Percentiles rank a stretch among this genome's conserved stretches.
These are phyloP conservation scores for Callosobruchus maculatus DNA, from an alignment of 2,888 invertebrate species.

Conservation along the genomic window DNA sequence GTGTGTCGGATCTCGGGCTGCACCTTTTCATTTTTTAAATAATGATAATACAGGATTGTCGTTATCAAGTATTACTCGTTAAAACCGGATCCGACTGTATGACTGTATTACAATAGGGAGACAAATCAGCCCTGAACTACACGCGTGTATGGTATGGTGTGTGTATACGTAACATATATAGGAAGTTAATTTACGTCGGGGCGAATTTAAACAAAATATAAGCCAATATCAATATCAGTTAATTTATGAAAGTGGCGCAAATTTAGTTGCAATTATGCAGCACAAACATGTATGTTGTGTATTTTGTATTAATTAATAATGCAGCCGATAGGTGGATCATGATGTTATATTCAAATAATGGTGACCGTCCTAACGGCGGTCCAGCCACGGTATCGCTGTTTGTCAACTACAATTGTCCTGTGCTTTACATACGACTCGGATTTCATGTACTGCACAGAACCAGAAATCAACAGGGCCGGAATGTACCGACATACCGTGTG, in stretches of 20 bases:
- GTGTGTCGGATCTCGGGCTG: too few relatives aligned
- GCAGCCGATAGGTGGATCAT: conserved; percentile 46
- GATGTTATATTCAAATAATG: conserved; percentile 48
- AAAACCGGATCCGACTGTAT: too few relatives aligned
- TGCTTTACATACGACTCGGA: neutral
- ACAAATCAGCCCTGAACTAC: conserved; percentile 1
- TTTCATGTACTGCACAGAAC: neutral
- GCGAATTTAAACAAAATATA: conserved; percentile 46
- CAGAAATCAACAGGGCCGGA: neutral
- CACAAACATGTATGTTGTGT: conserved; percentile 46
- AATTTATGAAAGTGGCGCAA: conserved; percentile 48
- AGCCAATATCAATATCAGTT: conserved; percentile 47
- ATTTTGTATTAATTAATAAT: conserved; percentile 48
- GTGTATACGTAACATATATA: neutral
- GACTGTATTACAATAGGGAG: conserved; percentile 1
- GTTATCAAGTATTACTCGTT: too few relatives aligned
- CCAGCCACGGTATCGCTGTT: conserved; percentile 36
- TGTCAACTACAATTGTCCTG: conserved; percentile 45
- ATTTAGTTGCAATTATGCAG: conserved; percentile 47
- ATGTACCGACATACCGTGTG: neutral
- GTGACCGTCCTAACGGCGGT: conserved; percentile 17
- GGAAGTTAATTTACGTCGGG: conserved; percentile 39
- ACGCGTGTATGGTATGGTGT: neutral
- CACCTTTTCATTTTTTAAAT: too few relatives aligned
- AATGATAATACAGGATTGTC: too few relatives aligned